These are phyloP conservation scores for Mormyrus hasselquistii DNA, from an alignment of 2,797 vertebrate genomes.

Conservation along the genomic window DNA sequence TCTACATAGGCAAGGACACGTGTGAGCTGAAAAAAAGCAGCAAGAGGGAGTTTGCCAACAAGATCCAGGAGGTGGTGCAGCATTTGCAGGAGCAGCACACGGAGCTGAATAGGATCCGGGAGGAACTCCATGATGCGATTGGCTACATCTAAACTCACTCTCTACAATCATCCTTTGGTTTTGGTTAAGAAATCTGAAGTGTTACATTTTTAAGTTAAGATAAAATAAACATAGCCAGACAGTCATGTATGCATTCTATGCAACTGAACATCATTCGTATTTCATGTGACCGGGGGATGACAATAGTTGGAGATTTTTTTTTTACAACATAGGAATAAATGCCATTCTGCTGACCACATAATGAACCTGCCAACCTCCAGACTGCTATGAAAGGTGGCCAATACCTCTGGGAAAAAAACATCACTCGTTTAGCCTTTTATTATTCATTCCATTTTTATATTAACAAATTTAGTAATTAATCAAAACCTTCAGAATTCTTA, in stretches of 20 bases:
- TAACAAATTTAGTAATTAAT: neutral
- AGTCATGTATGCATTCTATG: neutral
- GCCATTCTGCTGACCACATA: neutral
- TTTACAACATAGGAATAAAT: neutral
- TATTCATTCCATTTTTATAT: neutral
- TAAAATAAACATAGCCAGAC: neutral
- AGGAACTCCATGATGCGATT: slow-evolving; percentile 53
- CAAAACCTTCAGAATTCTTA: neutral
- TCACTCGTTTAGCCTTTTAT: neutral
- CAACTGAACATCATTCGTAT: neutral
- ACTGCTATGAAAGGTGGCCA: neutral
- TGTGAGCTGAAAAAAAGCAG: slow-evolving; percentile 58
- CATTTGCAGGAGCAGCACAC: slow-evolving; percentile 51
- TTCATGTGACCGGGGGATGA: neutral
- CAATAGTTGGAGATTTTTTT: neutral
- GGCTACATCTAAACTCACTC: slow-evolving; percentile 43
- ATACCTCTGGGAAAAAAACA: neutral
- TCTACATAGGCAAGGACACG: slow-evolving; percentile 54
- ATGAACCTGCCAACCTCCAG: neutral
- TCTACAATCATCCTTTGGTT: neutral
- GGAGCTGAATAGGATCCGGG: slow-evolving; percentile 56
- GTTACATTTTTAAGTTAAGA: neutral
- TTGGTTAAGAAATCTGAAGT: neutral
- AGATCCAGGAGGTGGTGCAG: slow-evolving; percentile 48
- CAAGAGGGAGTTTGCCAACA: slow-evolving; percentile 52